phyloP scores from a whole-genome alignment of 2,113 vertebrate species.

The Elephas maximus region DNA sequence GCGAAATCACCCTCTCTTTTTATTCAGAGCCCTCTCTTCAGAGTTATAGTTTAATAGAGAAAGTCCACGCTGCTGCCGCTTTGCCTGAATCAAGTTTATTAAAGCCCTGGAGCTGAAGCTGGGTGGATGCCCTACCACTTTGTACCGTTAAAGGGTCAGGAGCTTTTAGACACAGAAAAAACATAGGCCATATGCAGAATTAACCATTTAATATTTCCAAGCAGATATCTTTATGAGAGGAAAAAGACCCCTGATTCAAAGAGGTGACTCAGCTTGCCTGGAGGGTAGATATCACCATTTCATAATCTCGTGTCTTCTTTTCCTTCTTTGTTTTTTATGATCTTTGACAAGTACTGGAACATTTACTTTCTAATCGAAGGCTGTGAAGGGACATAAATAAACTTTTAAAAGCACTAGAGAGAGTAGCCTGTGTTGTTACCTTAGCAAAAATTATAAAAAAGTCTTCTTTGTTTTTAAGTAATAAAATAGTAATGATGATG shows the following conservation, averaged over 20 bases:
- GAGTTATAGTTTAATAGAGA: constrained; percentile 9
- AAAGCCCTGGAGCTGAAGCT: neutral
- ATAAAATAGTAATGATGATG: neutral
- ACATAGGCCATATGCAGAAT: neutral
- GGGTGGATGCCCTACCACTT: neutral
- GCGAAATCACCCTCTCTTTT: neutral
- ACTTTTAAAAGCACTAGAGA: neutral
- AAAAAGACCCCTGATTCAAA: neutral
- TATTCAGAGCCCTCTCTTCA: neutral
- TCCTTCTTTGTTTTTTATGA: neutral
- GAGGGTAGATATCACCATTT: neutral
- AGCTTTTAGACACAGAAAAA: neutral
- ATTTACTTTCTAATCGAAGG: neutral
- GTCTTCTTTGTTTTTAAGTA: neutral
- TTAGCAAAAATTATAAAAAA: neutral
- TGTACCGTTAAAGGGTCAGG: neutral
- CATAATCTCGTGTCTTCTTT: neutral
- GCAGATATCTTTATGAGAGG: neutral
- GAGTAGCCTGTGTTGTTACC: neutral
- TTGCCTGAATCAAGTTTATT: constrained; percentile 11
- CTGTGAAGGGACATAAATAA: neutral
- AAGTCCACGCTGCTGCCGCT: neutral
- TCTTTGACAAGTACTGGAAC: neutral
- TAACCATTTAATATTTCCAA: constrained; percentile 24
- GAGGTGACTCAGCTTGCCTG: neutral